Evolutionary conservation across 2,888 invertebrate genomes (phyloP).

Genomic region (Taphrorychus bicolor): DNA sequence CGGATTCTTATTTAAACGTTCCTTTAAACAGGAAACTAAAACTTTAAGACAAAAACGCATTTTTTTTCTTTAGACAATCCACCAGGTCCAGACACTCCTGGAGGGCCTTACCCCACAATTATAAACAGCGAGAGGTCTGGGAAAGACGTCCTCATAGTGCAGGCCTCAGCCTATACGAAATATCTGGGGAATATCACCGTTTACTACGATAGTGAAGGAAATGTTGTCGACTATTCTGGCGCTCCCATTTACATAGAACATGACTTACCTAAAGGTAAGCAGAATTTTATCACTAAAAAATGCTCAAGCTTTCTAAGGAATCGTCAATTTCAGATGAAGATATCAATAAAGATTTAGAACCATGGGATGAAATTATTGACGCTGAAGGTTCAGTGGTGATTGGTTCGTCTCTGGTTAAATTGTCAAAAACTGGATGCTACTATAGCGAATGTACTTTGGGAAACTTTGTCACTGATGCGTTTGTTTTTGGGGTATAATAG

Average conservation of each 20-base stretch:
- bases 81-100: conserved; percentile 64
- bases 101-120: conserved; percentile 75
- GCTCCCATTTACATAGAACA: conserved; percentile 67
- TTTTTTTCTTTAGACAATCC: conserved; percentile 44
- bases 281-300: conserved; percentile 10
- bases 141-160: conserved; percentile 70
- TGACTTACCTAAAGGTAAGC: conserved; percentile 43
- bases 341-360: conserved; percentile 66
- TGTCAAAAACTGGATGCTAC: conserved; percentile 65
- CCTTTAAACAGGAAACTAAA: no score
- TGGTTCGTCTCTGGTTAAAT: conserved; percentile 59
- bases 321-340: conserved; percentile 62
- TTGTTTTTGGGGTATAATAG: conserved; percentile 70
- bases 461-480: conserved; percentile 75
- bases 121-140: conserved; percentile 64
- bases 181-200: conserved; percentile 82
- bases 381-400: conserved; percentile 64
- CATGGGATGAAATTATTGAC: conserved; percentile 68
- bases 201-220: conserved; percentile 72
- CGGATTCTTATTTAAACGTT: neutral
- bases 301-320: neutral
- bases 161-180: conserved; percentile 75
- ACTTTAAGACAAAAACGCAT: neutral
- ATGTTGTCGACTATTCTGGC: conserved; percentile 70
- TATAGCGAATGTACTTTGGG: conserved; percentile 76